Evolutionary conservation across 53 echinoderm and acorn worm genomes (phyloP), one percentile per base, ranked within the genome.

Genomic region (Henricia sp.): DNA sequence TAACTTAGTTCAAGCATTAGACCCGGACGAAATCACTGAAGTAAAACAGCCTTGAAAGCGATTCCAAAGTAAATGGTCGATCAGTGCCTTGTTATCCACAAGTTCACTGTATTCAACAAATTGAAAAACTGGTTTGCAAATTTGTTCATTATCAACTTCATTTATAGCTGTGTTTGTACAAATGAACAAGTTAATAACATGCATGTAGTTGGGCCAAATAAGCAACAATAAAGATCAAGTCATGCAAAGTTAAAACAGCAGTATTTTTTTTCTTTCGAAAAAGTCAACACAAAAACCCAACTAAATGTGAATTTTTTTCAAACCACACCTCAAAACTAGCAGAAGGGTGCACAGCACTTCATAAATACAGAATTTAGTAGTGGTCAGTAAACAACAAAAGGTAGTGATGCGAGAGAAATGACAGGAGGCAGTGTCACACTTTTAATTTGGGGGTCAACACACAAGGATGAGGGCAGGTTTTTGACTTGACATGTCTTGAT

Each of bases 341-440:
- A 76, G 76, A 76, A 57, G 50, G 63, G 80, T 80, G 64, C 37
- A 50, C 44, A 43, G 46, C 16, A 80, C 77, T 57, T 57, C 77
- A 77, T 39, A 58, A 24, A 59, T 60, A 80, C 62, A 64, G 63
- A 64, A 67, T 80, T 63, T 60, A 63, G 63, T 80, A 46, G 57
- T 80, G 80, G 80, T 80, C 37, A 80, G 80, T 80, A 44, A 43
- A 58, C 46, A 63, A 62, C n/a, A 58, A 62, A 80, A 37, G 37
- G 19, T 42, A 68, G 62, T 77, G 75, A 43, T 17, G 14, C 41
- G 64, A 80, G 40, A 46, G 21, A 63, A 43, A 32, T 52, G 25
- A 52, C 23, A n/a, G 63, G 64, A 64, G 17, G 11, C 30, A 44
- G 63, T 80, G 43, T 20, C 80, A 80, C 80, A 80, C 80, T 44